Percentiles rank a stretch among this genome's conserved stretches.
Conservation (phyloP, 2,113 vertebrate genomes). For the Centropus unirufus region DNA sequence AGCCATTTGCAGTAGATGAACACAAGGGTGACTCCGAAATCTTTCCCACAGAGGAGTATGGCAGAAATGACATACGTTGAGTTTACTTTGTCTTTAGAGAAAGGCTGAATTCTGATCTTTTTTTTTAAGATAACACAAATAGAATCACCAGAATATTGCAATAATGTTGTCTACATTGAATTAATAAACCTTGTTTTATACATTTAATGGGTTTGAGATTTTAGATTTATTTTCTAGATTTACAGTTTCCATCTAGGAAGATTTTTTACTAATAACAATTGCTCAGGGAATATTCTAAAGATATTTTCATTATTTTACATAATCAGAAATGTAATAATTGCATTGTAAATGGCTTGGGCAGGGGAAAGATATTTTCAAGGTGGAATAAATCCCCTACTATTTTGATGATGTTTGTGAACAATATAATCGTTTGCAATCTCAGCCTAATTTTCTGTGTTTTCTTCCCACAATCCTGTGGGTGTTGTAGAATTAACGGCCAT, state of each 20-base stretch:
- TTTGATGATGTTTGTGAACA: neutral
- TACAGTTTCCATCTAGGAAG: neutral
- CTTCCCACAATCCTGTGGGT: neutral
- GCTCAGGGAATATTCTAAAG: neutral
- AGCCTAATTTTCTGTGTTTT: neutral
- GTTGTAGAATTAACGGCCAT: neutral
- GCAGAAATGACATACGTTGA: neutral
- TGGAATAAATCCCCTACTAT: neutral
- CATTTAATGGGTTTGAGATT: neutral
- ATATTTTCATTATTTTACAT: neutral
- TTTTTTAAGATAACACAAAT: neutral
- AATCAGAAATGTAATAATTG: neutral
- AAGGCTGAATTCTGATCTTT: neutral
- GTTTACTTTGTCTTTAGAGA: neutral
- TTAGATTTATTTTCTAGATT: neutral
- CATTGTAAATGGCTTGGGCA: neutral
- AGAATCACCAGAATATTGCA: neutral
- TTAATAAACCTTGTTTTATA: neutral
- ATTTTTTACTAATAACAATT: neutral
- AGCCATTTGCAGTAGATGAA: neutral
- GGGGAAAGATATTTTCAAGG: neutral
- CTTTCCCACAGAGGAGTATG: neutral
- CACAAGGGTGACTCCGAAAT: neutral
- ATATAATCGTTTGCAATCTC: neutral
- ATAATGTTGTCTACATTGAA: neutral